Evolutionary conservation across 2,113 vertebrate species (phyloP).

Genomic region (Tor tambroides): DNA sequence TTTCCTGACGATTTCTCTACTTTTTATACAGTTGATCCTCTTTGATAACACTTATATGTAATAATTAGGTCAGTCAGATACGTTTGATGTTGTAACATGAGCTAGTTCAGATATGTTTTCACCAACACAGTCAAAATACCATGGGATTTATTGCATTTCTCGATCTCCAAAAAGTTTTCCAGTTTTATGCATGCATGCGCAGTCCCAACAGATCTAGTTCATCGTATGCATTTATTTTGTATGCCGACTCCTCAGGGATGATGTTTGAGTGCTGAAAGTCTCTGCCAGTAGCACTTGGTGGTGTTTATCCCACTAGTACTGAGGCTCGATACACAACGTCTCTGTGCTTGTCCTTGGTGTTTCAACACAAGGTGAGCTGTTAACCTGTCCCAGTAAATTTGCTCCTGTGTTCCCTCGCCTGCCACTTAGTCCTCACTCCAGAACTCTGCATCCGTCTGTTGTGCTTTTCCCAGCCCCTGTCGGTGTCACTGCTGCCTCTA

Average conservation of each 20-base stretch:
- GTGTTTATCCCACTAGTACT: neutral
- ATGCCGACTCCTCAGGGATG: constrained; percentile 12
- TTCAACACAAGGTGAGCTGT: constrained; percentile 46
- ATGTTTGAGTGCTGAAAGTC: neutral
- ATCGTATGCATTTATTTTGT: neutral
- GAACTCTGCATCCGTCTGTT: constrained; percentile 29
- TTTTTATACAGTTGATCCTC: neutral
- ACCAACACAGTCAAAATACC: neutral
- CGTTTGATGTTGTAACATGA: neutral
- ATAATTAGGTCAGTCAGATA: neutral
- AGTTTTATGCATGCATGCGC: neutral
- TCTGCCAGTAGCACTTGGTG: neutral
- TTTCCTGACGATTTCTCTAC: neutral
- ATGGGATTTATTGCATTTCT: neutral
- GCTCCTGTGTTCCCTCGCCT: constrained; percentile 21
- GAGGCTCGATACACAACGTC: neutral
- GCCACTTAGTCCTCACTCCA: constrained; percentile 7
- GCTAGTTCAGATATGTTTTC: neutral
- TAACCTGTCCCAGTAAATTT: constrained; percentile 45
- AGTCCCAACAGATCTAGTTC: neutral
- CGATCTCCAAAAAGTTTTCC: neutral
- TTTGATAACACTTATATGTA: neutral
- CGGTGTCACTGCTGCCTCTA: constrained; percentile 7
- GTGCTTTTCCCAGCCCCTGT: neutral
- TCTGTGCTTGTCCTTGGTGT: constrained; percentile 33